Evolutionary conservation across 2,888 invertebrate genomes (phyloP), one percentile per base, ranked within the genome.

Genomic region (Chironomus riparius): DNA sequence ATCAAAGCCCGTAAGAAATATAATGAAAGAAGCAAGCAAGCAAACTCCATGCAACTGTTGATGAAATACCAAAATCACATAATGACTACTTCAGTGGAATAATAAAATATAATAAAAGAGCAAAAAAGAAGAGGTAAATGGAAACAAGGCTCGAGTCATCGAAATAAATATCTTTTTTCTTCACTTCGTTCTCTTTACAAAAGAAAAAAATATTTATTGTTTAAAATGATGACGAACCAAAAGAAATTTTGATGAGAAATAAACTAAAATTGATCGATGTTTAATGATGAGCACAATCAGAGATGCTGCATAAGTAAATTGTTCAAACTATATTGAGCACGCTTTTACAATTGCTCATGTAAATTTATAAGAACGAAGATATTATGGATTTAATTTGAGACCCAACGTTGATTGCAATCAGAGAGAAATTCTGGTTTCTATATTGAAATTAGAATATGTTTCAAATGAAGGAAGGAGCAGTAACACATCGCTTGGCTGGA

Each of bases 21-120:
- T 18, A 56, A 56, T n/a, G 18, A 56, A 18, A 56, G 56, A 56
- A 56, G 56, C 15, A 56, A 56, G 56, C 56, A 56, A 56, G 56
- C 56, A 56, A 56, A 18, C 28, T 72, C 15, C 61, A 61, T 62
- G 72, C 72, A 72, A 72, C 71, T 28, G 62, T 38, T 50, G 50
- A 73, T 48, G 72, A 61, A 73, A 73, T 68, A 74, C 65, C 65
- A 61, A 74, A 74, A 74, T 74, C 74, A 74, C 74, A 74, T 74
- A 74, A 74, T 74, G 68, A 74, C 74, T 74, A 74, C 74, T 74
- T 74, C 74, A 74, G 47, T n/a, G 48, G 65, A 74, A 74, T 74
- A 74, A 74, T 18, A 68, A 38, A 68, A 21, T 65, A 74, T 74
- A 74, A 74, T 21, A 68, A 38, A 68, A 21, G 18, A 65, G 13